Evolutionary conservation across 2,888 invertebrate species (phyloP).

Genomic region (Coremacera marginata): DNA sequence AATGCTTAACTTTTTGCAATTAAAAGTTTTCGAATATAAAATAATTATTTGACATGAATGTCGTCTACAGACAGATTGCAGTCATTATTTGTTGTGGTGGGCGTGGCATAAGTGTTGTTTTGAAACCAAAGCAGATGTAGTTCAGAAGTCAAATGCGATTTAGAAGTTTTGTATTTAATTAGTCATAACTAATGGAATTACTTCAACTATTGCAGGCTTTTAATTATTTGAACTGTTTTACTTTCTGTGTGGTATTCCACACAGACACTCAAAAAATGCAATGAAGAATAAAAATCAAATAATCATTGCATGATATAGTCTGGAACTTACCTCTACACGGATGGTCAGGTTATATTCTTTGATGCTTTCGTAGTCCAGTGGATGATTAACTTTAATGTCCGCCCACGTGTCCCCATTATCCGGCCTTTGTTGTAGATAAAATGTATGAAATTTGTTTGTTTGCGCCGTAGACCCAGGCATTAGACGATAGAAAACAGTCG

Average conservation of each 20-base stretch:
- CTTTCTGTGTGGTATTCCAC: background rate
- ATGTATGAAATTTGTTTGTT: slow-evolving; percentile 95
- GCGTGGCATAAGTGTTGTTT: background rate
- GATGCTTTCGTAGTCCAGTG: slow-evolving; percentile 93
- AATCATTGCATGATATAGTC: background rate
- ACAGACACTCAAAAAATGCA: background rate
- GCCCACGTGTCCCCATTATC: slow-evolving; percentile 96
- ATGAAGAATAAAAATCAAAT: background rate
- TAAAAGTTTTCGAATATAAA: slow-evolving; percentile 28
- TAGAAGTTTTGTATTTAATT: slow-evolving; percentile 26
- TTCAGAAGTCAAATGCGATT: slow-evolving; percentile 8
- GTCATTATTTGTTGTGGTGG: background rate
- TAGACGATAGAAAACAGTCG: slow-evolving; percentile 93
- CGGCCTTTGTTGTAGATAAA: slow-evolving; percentile 93
- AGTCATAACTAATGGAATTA: slow-evolving; percentile 12
- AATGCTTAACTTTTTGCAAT: slow-evolving; percentile 17
- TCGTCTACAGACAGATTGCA: background rate
- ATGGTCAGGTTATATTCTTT: slow-evolving; percentile 96
- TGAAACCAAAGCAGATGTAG: background rate
- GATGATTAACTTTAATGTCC: slow-evolving; percentile 96
- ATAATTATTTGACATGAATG: slow-evolving; percentile 10
- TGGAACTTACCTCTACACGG: slow-evolving; percentile 87
- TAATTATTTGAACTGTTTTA: background rate
- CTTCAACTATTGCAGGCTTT: background rate
- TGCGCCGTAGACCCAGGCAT: slow-evolving; percentile 97